These are phyloP conservation scores for Plebejus argus DNA, from an alignment of 2,888 invertebrate species.

Conservation along the genomic window DNA sequence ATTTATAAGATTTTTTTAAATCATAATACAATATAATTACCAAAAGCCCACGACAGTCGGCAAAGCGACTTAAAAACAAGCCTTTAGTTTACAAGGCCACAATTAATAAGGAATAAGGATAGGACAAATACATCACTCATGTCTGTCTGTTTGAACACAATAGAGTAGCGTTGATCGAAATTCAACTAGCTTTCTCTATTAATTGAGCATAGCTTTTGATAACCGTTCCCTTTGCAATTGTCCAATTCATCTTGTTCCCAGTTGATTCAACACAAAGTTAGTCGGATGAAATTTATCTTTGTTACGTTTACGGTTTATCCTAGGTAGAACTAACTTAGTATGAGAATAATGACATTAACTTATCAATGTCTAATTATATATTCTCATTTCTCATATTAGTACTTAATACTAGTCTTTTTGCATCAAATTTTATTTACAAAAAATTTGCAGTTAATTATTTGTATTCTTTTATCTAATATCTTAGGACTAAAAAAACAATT, in stretches of 20 bases:
- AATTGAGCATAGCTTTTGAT: conserved; percentile 4
- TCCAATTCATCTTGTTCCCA: neutral
- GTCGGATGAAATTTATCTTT: neutral
- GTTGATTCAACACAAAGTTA: neutral
- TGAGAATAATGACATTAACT: neutral
- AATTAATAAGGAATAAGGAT: neutral
- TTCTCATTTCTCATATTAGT: too few relatives aligned
- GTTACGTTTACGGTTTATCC: neutral
- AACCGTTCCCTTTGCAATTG: neutral
- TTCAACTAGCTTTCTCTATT: conserved; percentile 6
- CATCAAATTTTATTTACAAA: too few relatives aligned
- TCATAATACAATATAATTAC: too few relatives aligned
- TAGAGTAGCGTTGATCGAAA: neutral
- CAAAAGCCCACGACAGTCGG: neutral
- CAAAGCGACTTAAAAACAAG: neutral
- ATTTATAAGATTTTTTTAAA: too few relatives aligned
- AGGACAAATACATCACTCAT: neutral
- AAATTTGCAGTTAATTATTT: too few relatives aligned
- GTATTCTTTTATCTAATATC: too few relatives aligned
- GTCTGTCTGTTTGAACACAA: neutral
- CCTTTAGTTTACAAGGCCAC: neutral
- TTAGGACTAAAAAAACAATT: too few relatives aligned
- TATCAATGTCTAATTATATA: too few relatives aligned
- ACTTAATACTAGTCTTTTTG: too few relatives aligned
- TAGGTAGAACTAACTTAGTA: neutral